Evolutionary conservation across 2,888 invertebrate genomes (phyloP), one percentile per base, ranked within the genome.

Genomic region (Uloborus plumipes): DNA sequence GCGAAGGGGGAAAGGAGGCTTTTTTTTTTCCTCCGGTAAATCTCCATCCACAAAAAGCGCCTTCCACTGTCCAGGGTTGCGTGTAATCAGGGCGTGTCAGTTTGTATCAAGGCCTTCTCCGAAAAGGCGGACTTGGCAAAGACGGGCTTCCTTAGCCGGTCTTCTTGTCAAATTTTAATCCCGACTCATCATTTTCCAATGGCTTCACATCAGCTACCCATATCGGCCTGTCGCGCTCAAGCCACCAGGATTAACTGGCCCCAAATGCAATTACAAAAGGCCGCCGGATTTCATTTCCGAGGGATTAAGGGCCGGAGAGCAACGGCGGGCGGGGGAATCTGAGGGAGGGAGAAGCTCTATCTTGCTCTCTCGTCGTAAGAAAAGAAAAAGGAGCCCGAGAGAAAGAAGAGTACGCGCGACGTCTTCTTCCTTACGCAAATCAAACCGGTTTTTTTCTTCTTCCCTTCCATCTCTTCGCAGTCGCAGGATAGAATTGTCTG

Each of bases 81-180:
- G 78, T 79, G 84, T 84, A 84, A 84, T 84, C 84, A 84, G 74
- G 78, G 78, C 84, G 75, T 84, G 84, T 84, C 84, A 84, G 78
- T 84, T 79, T 71, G 73, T 78, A 83, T 83, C 83, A 83, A 75
- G 72, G 83, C 73, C 83, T n/a, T 72, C 71, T 74, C 70, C 62
- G 73, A 77, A 77, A 80, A 65, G 81, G 83, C 82, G 72, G 77
- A 76, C 82, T 83, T 77, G 53, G 65, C 81, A 70, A 75, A 75
- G 82, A 72, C 76, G 73, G 82, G 78, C 78, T 79, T 84, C 79
- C 83, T 79, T 79, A 79, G 84, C 84, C 84, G 78, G 78, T 78
- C 84, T 78, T 84, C 81, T 72, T 84, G 84, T 84, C 84, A 84
- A 84, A 84, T 84, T 84, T 84, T 84, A 84, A 84, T 84, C 84